Evolutionary conservation across 1,140 invertebrate genomes (phyloP), one percentile per base, ranked within the genome.

Genomic region (Brachystomella parvula): DNA sequence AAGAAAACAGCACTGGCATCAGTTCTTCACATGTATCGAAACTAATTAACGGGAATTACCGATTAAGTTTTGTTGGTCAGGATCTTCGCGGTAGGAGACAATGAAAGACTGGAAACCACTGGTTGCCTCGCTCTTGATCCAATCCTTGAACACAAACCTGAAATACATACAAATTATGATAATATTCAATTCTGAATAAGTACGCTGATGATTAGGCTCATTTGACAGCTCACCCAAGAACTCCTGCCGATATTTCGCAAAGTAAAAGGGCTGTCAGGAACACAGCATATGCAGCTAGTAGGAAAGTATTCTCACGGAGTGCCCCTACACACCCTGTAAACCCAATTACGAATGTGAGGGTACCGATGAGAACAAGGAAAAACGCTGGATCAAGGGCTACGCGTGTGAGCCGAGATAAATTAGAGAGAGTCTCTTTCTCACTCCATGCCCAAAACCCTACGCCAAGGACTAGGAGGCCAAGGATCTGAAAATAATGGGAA

Each of bases 301-400:
- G 82, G 77, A 87, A 89, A 31, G 89, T 90, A 77, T 91, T 91
- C 80, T 91, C 89, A 76, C 89, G 82, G 72, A 98, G 82, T 62
- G 95, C 94, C 64, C 95, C 95, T n/a, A 98, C 87, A 82, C 94
- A 97, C 56, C 96, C 95, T 67, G 91, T 93, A 78, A 97, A 97
- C 29, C 64, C 69, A 33, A 73, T 70, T 17, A 73, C 62, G 28
- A 73, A 73, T 24, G 71, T 73, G 15, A 73, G 49, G 21, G 71
- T 65, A 21, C 89, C 95, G 75, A 90, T 84, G 78, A 95, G 87
- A 78, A 98, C 94, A 68, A 98, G 83, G 65, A 96, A 85, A 78
- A 97, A 94, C 44, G 94, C 95, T 60, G 95, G 96, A 83, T 98
- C 95, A 58, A 98, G 79, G 3, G 92, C 89, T 63, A 97, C 86